A percentile compares a stretch with the other conserved stretches of the same genome.
Conservation (phyloP, 2,113 vertebrate species). For the Engystomops pustulosus region DNA sequence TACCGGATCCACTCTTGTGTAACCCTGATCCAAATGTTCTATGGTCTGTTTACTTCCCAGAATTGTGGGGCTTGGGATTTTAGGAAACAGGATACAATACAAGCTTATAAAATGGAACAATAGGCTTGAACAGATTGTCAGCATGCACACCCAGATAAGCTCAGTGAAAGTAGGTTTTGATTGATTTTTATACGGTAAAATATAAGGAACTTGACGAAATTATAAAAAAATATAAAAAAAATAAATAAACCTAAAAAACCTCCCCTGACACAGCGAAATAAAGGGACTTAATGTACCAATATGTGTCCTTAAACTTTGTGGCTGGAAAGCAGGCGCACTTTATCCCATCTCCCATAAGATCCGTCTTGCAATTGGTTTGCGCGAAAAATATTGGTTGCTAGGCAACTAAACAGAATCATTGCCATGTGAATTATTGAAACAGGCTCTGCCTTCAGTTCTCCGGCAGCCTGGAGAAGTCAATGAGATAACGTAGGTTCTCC, state of each 20-base stretch:
- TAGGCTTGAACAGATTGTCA: neutral
- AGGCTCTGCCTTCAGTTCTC: slow-evolving; percentile 65
- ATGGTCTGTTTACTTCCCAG: slow-evolving; percentile 27
- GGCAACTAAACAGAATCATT: slow-evolving; percentile 71
- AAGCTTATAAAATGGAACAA: neutral
- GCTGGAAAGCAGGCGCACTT: neutral
- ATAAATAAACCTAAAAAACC: neutral
- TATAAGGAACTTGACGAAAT: neutral
- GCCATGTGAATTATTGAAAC: slow-evolving; percentile 72
- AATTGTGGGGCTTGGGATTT: neutral
- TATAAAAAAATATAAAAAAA: neutral
- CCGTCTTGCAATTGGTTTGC: slow-evolving; percentile 66
- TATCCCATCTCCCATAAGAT: slow-evolving; percentile 60
- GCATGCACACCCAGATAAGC: neutral
- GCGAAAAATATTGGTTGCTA: slow-evolving; percentile 69
- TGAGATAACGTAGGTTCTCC: slow-evolving; percentile 28
- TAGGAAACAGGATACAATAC: neutral
- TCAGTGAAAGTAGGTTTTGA: neutral
- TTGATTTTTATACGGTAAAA: neutral
- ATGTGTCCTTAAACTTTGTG: slow-evolving; percentile 36
- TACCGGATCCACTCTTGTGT: neutral
- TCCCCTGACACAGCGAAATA: neutral
- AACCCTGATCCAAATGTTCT: neutral
- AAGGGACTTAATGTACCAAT: slow-evolving; percentile 32
- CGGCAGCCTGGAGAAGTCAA: slow-evolving; percentile 62